phyloP scores from a whole-genome alignment of 2,113 vertebrate genomes.

The Cochlearius cochlearius region DNA sequence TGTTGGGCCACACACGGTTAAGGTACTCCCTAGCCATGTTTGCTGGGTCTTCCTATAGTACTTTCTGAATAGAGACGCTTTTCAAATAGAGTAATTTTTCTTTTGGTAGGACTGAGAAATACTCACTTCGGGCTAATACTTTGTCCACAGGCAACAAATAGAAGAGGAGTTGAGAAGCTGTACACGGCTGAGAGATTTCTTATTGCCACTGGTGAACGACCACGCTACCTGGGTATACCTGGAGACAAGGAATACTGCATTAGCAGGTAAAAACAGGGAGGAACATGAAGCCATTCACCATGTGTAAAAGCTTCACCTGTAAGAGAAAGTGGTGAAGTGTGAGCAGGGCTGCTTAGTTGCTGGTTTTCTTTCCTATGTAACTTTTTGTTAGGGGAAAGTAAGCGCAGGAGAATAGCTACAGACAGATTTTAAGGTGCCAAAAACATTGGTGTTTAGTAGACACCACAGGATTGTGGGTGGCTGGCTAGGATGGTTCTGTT shows the following conservation, averaged over 20 bases:
- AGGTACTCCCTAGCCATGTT: constrained; percentile 64
- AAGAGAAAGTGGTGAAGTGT: background rate
- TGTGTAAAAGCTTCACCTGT: background rate
- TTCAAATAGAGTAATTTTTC: background rate
- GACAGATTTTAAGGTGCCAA: background rate
- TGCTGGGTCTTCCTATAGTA: background rate
- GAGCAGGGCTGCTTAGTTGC: background rate
- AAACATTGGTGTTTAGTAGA: background rate
- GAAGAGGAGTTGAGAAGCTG: constrained; percentile 72
- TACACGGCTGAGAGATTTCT: constrained; percentile 80
- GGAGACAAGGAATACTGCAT: constrained; percentile 84
- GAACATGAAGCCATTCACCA: background rate
- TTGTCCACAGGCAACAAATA: constrained; percentile 77
- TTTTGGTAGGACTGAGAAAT: background rate
- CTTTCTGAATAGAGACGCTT: background rate
- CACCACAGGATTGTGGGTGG: background rate
- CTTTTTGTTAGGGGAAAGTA: background rate
- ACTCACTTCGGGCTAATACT: background rate
- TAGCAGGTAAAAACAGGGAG: constrained; percentile 74
- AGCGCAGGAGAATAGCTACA: background rate
- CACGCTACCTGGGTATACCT: constrained; percentile 77
- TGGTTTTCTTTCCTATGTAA: background rate
- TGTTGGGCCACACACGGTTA: constrained; percentile 76
- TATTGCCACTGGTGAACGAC: constrained; percentile 82
- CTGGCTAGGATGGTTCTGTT: background rate